phyloP scores from a whole-genome alignment of 2,888 invertebrate species.

The Leptura quadrifasciata region DNA sequence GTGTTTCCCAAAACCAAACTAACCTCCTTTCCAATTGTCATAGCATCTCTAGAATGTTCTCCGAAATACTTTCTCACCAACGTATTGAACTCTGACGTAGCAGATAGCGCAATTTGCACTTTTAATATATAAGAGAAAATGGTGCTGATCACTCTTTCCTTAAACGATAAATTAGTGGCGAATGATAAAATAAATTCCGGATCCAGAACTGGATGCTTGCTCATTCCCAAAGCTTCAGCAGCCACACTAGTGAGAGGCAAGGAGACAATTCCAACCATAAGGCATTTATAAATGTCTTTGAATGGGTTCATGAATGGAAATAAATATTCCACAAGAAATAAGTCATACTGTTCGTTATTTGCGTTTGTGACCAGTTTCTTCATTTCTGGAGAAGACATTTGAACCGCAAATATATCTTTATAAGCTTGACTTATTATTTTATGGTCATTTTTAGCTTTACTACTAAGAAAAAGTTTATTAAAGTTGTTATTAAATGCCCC shows the following conservation, averaged over 20 bases:
- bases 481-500: conserved; percentile 16
- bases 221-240: conserved; percentile 65
- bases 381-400: conserved; percentile 56
- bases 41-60: conserved; percentile 52
- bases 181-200: conserved; percentile 65
- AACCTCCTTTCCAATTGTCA: conserved; percentile 59
- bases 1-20: conserved; percentile 62
- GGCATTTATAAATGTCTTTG: conserved; percentile 66
- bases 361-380: conserved; percentile 63
- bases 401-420: conserved; percentile 47
- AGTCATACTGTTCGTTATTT: conserved; percentile 63
- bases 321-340: conserved; percentile 66
- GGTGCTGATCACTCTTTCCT: conserved; percentile 61
- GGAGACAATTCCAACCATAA: conserved; percentile 68
- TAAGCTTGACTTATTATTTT: conserved; percentile 46
- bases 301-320: conserved; percentile 64
- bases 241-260: conserved; percentile 59
- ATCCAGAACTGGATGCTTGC: conserved; percentile 67
- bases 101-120: conserved; percentile 19
- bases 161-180: conserved; percentile 61
- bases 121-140: conserved; percentile 49
- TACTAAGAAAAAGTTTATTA: background rate
- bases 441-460: conserved; percentile 43
- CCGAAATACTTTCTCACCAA: conserved; percentile 59
- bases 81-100: conserved; percentile 50